Conservation (phyloP, 2,888 invertebrate genomes). For the Trilocha varians region DNA sequence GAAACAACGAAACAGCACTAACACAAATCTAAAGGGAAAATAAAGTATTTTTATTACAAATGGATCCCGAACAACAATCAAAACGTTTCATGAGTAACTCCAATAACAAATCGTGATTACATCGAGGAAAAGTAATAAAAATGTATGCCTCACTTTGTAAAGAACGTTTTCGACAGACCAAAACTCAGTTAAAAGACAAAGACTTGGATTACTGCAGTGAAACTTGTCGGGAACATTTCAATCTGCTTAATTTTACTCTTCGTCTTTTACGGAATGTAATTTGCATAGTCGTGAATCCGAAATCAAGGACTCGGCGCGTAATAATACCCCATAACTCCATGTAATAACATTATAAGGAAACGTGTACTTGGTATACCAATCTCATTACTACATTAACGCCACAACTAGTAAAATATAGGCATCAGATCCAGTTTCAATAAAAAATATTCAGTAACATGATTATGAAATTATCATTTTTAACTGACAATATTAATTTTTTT, state of each 20-base stretch:
- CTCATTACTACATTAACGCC: too few species aligned
- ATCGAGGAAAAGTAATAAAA: not conserved
- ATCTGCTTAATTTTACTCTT: constrained; percentile 26
- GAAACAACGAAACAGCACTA: too few species aligned
- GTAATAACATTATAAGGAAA: not conserved
- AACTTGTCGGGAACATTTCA: constrained; percentile 23
- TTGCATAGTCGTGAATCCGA: constrained; percentile 18
- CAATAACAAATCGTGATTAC: not conserved
- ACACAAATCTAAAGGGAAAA: too few species aligned
- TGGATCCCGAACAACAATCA: not conserved
- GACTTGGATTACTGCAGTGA: constrained; percentile 12
- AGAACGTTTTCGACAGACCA: not conserved
- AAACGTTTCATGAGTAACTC: not conserved
- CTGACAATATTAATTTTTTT: too few species aligned
- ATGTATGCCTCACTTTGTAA: not conserved
- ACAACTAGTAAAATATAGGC: too few species aligned
- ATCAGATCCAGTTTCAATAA: too few species aligned
- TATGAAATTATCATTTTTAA: too few species aligned
- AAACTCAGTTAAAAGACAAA: not conserved
- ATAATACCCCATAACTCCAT: not conserved
- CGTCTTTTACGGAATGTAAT: constrained; percentile 25
- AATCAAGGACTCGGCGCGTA: not conserved
- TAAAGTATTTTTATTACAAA: too few species aligned
- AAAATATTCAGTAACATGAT: too few species aligned
- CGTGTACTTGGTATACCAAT: too few species aligned